A percentile compares a stretch with the other conserved stretches of the same genome.
These are phyloP conservation scores for Heliconius sara DNA, from an alignment of 2,888 invertebrate genomes.

Conservation along the genomic window DNA sequence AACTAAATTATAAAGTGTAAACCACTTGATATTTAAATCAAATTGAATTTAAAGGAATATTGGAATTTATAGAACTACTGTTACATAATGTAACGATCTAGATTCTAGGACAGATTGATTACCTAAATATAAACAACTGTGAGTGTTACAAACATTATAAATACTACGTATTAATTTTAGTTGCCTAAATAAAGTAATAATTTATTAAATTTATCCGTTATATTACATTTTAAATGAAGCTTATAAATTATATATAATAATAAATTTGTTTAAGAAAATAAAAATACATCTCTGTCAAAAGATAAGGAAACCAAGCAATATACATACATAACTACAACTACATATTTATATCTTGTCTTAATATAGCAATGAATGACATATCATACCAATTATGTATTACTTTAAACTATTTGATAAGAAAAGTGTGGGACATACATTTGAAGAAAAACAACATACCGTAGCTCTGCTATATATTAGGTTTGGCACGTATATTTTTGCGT, in stretches of 20 bases:
- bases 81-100: constrained; percentile 7
- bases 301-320: neutral
- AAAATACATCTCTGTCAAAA: no score
- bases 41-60: no score
- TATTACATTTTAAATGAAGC: neutral
- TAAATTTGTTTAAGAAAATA: neutral
- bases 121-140: neutral
- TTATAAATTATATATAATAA: neutral
- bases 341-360: neutral
- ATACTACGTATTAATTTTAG: neutral
- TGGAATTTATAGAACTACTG: neutral
- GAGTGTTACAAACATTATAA: neutral
- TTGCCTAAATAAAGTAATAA: neutral
- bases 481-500: neutral
- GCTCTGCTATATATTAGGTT: neutral
- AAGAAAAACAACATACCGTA: neutral
- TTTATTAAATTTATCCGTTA: neutral
- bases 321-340: neutral
- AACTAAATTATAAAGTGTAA: neutral
- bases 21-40: no score
- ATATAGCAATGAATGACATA: constrained; percentile 7
- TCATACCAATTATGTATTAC: neutral
- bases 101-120: neutral
- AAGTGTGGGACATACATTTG: neutral
- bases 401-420: constrained; percentile 5